Evolutionary conservation across 1,140 invertebrate genomes (phyloP), one percentile per base, ranked within the genome.

Genomic region (Lasaia peninsularis): DNA sequence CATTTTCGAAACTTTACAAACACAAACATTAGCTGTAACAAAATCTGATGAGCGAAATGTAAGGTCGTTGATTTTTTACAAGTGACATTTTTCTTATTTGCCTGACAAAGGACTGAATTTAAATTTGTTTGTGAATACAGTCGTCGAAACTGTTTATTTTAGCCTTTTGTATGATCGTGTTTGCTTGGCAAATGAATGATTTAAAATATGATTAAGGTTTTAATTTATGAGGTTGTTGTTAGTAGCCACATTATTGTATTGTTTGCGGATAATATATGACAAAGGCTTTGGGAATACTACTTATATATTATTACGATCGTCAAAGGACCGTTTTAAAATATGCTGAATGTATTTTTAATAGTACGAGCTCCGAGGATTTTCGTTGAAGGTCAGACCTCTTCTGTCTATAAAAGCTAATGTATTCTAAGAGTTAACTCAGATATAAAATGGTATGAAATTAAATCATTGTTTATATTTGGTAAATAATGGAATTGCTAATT

Each of bases 11-110:
- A 24, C 24, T 24, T 24, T 24, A 5, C 7, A 24, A 24, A 5
- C 5, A 5, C 21, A 40, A 14, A 37, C 12, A 14, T 37, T 37
- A 37, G 16, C 37, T 16, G 37, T 16, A 16, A 40, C 37, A 68
- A 73, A 69, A 75, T 81, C 69, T 78, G 73, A 83, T 79, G 73
- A 83, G 77, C 75, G 60, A 74, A 75, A 76, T 75, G 70, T 65
- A 80, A 70, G 67, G 65, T 73, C 64, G 67, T 63, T 62, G 56
- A 70, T 79, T 75, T 75, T 73, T 76, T 65, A 63, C 57, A 60
- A 54, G 63, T 66, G 69, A 78, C 75, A 80, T 80, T 78, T 83
- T 78, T 83, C 78, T 77, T 65, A 65, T 85, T 78, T 80, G 69
- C 57, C 57, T 76, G 78, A 82, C 79, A 82, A 80, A 79, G 77